Evolutionary conservation across 1,140 invertebrate species (phyloP).

Genomic region (Ephestia elutella): DNA sequence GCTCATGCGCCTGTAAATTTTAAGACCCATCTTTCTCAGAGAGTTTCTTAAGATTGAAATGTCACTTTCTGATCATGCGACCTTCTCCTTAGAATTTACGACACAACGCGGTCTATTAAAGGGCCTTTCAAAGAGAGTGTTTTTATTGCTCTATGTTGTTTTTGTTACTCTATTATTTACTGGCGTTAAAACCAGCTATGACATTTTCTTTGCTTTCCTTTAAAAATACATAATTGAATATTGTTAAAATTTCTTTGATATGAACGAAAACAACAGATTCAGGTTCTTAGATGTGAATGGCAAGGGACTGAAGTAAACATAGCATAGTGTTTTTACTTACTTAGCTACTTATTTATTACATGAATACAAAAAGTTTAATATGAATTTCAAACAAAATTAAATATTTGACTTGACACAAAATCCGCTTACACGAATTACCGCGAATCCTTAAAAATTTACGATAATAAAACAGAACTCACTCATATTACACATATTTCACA

Average conservation of each 20-base stretch:
- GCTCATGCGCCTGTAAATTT: no score
- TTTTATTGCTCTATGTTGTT: conserved; percentile 35
- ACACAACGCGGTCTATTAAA: conserved; percentile 30
- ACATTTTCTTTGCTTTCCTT: neutral
- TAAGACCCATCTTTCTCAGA: no score
- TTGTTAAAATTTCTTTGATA: no score
- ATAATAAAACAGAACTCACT: neutral
- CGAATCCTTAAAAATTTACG: neutral
- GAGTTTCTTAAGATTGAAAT: neutral
- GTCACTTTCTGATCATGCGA: neutral
- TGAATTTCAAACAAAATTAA: neutral
- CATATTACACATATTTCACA: neutral
- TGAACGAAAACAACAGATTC: no score
- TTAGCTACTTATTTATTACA: no score
- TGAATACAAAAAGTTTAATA: no score
- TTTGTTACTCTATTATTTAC: conserved; percentile 34
- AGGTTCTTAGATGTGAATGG: no score
- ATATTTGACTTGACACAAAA: neutral
- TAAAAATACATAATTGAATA: neutral
- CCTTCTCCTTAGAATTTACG: conserved; percentile 36
- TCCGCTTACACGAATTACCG: neutral
- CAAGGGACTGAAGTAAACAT: no score
- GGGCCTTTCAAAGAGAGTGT: conserved; percentile 22
- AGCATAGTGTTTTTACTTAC: no score
- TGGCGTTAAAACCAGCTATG: conserved; percentile 9